phyloP scores from a whole-genome alignment of 2,797 vertebrate species.

The Oreochromis grahami region DNA sequence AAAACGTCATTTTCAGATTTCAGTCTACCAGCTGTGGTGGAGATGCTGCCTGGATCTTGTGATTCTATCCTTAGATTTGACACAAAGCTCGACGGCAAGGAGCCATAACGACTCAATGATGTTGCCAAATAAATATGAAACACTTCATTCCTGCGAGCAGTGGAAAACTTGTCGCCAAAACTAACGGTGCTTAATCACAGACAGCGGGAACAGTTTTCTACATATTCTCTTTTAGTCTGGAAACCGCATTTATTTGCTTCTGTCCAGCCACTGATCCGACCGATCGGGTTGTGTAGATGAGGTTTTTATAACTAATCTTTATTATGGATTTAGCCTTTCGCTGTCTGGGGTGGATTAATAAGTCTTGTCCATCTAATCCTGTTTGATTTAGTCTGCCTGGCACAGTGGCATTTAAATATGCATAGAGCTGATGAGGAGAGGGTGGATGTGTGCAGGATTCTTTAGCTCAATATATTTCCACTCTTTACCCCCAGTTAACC shows the following conservation, averaged over 20 bases:
- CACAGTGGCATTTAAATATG: neutral
- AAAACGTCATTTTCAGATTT: neutral
- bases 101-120: neutral
- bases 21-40: neutral
- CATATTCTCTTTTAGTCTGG: neutral
- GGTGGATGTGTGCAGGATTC: neutral
- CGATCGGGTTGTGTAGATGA: conserved; percentile 38
- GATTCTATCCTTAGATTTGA: neutral
- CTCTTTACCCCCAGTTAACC: neutral
- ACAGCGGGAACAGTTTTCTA: neutral
- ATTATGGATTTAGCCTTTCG: conserved; percentile 40
- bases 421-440: neutral
- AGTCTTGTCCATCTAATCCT: conserved; percentile 41
- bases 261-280: neutral
- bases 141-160: neutral
- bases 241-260: neutral
- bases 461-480: neutral
- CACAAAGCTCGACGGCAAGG: neutral
- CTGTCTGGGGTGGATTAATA: conserved; percentile 33
- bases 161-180: neutral
- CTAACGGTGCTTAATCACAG: neutral
- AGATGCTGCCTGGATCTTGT: neutral
- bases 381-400: conserved; percentile 37
- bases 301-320: conserved; percentile 35
- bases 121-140: neutral